Evolutionary conservation across 2,888 invertebrate genomes (phyloP), one percentile per base, ranked within the genome.

Genomic region (Plebejus argus): DNA sequence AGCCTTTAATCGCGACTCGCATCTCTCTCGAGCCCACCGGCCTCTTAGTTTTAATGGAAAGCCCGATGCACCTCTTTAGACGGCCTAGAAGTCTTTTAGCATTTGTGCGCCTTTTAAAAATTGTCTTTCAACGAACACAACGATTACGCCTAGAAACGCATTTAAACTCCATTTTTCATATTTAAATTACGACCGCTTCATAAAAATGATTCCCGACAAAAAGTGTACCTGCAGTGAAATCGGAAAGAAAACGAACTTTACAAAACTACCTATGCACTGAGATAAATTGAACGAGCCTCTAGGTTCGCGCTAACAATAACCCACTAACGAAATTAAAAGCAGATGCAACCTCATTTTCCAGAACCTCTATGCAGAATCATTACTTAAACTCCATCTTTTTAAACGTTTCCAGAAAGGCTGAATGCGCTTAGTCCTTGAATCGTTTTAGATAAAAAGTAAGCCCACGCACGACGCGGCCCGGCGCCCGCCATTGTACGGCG

Each of bases 331-430:
- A 88, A 88, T 88, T 87, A 88, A 88, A 88, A 84, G 82, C 82
- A 80, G 83, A 81, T 84, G 83, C 84, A 83, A 82, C 84, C 83
- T 84, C 84, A 83, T 83, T 83, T 82, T 80, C 81, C 81, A 81
- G 80, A 83, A 82, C 83, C 81, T 83, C 84, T 84, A 83, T 85
- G 86, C 85, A 87, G 88, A 85, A 90, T 92, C 92, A 93, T 93
- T 93, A 93, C 93, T 93, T 92, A 92, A 88, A 89, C 87, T 88
- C 84, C 87, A 88, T 92, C 93, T 93, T 91, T 92, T 90, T 87
- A 92, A 92, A 89, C 88, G 89, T 82, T 86, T 70, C 70, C 76
- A 77, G 76, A 77, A 87, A 85, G 88, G 88, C 84, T 91, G 93
- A 92, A 92, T 91, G 85, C 86, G 84, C 84, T 82, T 87, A 86